Evolutionary conservation across 2,797 vertebrate genomes (phyloP), one percentile per base, ranked within the genome.

Genomic region (Micrastur ruficollis): DNA sequence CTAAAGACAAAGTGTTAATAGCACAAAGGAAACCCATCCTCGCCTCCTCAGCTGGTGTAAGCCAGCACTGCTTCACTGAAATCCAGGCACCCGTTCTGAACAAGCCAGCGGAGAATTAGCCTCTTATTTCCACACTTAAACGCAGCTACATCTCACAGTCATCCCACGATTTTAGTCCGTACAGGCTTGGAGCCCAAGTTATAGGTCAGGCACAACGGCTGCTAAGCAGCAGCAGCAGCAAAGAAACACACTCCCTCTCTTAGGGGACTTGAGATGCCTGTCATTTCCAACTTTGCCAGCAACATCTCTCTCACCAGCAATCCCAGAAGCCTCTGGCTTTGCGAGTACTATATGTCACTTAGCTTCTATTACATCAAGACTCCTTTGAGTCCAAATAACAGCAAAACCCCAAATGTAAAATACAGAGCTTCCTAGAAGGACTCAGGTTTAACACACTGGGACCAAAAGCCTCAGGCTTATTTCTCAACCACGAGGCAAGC

Each of bases 141-240:
- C 25, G n/a, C 44, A 22, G 34, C 20, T 22, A 42, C 29, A 14
- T 31, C 81, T 61, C 52, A 9, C 12, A 21, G 14, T 10, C 53
- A 42, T 52, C 1, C 0, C 2, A 0, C 4, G 5, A 31, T 18
- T 59, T 46, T 26, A 8, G 32, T 34, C 55, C 4, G 1, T 4
- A 5, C 7, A 6, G 42, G n/a, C 18, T 9, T 5, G 7, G 49
- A 65, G 67, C 13, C 18, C 38, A 17, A 21, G 16, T 8, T 15
- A 42, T 23, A 19, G 14, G 16, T n/a, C 49, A 18, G 36, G 21
- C 58, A 42, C 21, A 15, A 6, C 2, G 4, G 17, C 32, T 2
- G 2, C 31, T 22, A 22, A 70, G 40, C 20, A 21, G 49, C 52
- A 26, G 32, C 32, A 53, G 52, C 42, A 13, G 21, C 42, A 34